These are phyloP conservation scores for Myopa tessellatipennis DNA, from an alignment of 2,888 invertebrate genomes.

Conservation along the genomic window DNA sequence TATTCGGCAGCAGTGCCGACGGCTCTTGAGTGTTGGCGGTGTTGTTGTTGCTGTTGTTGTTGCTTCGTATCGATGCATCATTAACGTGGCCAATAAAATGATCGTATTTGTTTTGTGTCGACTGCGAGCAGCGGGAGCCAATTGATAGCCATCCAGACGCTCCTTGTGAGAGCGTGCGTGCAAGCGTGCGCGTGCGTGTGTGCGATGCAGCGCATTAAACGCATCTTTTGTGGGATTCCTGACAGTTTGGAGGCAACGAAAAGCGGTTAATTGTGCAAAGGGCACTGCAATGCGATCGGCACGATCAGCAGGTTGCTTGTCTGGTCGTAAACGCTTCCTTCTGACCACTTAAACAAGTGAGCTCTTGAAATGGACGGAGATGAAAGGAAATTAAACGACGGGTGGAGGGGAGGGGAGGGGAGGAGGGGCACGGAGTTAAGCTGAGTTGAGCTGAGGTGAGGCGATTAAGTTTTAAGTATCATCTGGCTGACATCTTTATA, in stretches of 20 bases:
- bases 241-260: slow-evolving; percentile 27
- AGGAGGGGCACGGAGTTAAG: neutral
- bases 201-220: slow-evolving; percentile 34
- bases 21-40: slow-evolving; percentile 5
- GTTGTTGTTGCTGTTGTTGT: neutral
- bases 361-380: neutral
- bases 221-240: slow-evolving; percentile 42
- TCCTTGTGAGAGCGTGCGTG: neutral
- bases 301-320: slow-evolving; percentile 2
- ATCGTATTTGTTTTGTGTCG: slow-evolving; percentile 37
- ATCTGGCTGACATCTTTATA: slow-evolving; percentile 52
- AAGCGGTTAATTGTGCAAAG: slow-evolving; percentile 49
- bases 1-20: slow-evolving; percentile 39
- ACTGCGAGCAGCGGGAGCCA: slow-evolving; percentile 33
- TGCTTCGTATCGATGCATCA: slow-evolving; percentile 22
- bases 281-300: slow-evolving; percentile 29
- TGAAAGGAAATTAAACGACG: neutral
- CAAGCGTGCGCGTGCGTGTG: slow-evolving; percentile 2
- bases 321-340: slow-evolving; percentile 11
- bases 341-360: neutral
- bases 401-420: neutral
- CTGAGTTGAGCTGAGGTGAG: neutral
- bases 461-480: slow-evolving; percentile 37
- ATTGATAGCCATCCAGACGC: neutral
- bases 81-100: slow-evolving; percentile 37